A percentile compares a stretch with the other conserved stretches of the same genome.
phyloP scores from a whole-genome alignment of 2,888 invertebrate genomes.

The Trichacis sp. region DNA sequence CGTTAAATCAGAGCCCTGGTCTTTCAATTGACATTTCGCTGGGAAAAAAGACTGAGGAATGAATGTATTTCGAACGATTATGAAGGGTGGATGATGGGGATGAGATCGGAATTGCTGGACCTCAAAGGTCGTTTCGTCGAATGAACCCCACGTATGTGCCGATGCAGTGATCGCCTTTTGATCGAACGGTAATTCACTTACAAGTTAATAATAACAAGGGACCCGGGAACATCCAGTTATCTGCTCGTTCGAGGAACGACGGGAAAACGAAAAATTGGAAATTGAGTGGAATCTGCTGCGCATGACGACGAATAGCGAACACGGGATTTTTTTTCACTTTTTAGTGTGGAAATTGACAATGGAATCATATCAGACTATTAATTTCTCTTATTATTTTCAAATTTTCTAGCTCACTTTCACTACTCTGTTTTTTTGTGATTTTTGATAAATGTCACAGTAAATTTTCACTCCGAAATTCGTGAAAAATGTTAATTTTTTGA shows the following conservation, averaged over 20 bases:
- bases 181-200: conserved; percentile 68
- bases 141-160: conserved; percentile 54
- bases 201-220: conserved; percentile 66
- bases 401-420: too few relatives aligned
- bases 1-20: too few relatives aligned
- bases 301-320: not conserved
- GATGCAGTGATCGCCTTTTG: conserved; percentile 61
- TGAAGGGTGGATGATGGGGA: conserved; percentile 39
- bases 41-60: not conserved
- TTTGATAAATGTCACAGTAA: too few relatives aligned
- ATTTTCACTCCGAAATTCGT: too few relatives aligned
- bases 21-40: too few relatives aligned
- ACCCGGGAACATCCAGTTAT: conserved; percentile 60
- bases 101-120: conserved; percentile 52
- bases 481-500: too few relatives aligned
- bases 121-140: conserved; percentile 57
- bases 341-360: too few relatives aligned
- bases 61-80: conserved; percentile 10
- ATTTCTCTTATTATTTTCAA: too few relatives aligned
- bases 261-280: conserved; percentile 18
- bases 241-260: conserved; percentile 36
- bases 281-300: not conserved
- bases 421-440: too few relatives aligned
- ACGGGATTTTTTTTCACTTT: too few relatives aligned
- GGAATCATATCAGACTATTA: too few relatives aligned